phyloP scores from a whole-genome alignment of 1,140 invertebrate genomes.

The Bombus confusus region DNA sequence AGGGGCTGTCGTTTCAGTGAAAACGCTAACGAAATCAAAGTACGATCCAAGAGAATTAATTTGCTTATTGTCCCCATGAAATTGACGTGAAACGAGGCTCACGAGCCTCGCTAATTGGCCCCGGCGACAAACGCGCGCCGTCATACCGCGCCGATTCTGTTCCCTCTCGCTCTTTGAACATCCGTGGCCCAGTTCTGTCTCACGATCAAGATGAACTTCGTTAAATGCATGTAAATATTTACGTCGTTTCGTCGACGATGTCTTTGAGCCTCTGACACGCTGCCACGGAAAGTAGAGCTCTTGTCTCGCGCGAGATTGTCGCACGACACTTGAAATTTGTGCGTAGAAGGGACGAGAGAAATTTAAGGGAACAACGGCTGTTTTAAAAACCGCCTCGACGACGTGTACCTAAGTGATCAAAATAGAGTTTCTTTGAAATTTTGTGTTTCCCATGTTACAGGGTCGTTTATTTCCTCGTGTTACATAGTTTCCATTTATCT shows the following conservation, averaged over 20 bases:
- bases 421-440: too few relatives aligned
- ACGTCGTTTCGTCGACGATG: not conserved
- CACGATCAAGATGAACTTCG: constrained; percentile 20
- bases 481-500: too few relatives aligned
- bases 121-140: constrained; percentile 2
- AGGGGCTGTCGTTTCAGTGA: not conserved
- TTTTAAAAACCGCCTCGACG: too few relatives aligned
- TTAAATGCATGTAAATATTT: constrained; percentile 37
- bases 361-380: too few relatives aligned
- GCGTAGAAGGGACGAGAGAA: too few relatives aligned
- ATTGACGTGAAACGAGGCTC: constrained; percentile 29
- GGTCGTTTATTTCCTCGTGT: too few relatives aligned
- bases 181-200: not conserved
- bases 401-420: too few relatives aligned
- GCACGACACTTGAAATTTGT: not conserved
- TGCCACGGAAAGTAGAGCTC: not conserved
- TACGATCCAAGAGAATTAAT: constrained; percentile 43
- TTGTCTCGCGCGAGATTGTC: not conserved
- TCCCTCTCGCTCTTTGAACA: constrained; percentile 22
- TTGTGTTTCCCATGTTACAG: too few relatives aligned
- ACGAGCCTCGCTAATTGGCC: constrained; percentile 36
- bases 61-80: constrained; percentile 53
- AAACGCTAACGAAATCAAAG: constrained; percentile 43
- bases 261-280: constrained; percentile 4
- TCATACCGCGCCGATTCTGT: not conserved